phyloP scores from a whole-genome alignment of 1,140 invertebrate genomes.

The Drosophila asahinai region DNA sequence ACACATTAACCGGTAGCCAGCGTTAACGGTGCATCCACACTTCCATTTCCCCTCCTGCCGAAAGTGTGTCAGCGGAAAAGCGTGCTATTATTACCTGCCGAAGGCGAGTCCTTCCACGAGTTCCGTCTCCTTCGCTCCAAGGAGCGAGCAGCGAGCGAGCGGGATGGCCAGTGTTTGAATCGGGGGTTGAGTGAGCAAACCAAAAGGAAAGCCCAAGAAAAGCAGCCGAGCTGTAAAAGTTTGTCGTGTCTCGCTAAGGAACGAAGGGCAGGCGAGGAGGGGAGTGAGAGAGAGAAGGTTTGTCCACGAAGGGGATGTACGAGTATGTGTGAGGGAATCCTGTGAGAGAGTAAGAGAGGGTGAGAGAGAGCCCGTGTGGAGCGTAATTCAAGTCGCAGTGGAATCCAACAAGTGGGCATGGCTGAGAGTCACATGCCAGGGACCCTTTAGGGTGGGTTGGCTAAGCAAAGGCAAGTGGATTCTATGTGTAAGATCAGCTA shows the following conservation, averaged over 20 bases:
- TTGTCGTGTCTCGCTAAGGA: constrained; percentile 48
- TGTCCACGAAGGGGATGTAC: constrained; percentile 5
- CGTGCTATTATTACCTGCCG: constrained; percentile 57
- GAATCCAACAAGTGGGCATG: constrained; percentile 74
- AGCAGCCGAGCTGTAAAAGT: constrained; percentile 48
- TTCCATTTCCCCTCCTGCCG: constrained; percentile 11
- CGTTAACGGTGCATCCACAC: constrained; percentile 56
- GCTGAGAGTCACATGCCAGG: constrained; percentile 10
- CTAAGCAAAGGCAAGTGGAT: not conserved
- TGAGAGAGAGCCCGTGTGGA: constrained; percentile 56
- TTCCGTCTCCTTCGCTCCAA: constrained; percentile 35
- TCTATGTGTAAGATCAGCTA: constrained; percentile 1
- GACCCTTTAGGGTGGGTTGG: constrained; percentile 10
- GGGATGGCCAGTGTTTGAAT: constrained; percentile 49
- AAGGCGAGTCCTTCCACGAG: constrained; percentile 46
- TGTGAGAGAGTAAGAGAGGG: not conserved
- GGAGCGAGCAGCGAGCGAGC: constrained; percentile 22
- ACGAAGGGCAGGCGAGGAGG: constrained; percentile 12
- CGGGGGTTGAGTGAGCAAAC: constrained; percentile 64
- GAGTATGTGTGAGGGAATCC: constrained; percentile 9
- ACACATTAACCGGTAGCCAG: constrained; percentile 69
- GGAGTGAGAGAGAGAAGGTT: constrained; percentile 50
- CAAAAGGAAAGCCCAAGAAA: constrained; percentile 39
- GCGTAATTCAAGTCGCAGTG: constrained; percentile 32
- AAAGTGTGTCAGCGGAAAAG: constrained; percentile 72